phyloP scores from a whole-genome alignment of 2,888 invertebrate genomes.

The Zygothrica quintamaculata region DNA sequence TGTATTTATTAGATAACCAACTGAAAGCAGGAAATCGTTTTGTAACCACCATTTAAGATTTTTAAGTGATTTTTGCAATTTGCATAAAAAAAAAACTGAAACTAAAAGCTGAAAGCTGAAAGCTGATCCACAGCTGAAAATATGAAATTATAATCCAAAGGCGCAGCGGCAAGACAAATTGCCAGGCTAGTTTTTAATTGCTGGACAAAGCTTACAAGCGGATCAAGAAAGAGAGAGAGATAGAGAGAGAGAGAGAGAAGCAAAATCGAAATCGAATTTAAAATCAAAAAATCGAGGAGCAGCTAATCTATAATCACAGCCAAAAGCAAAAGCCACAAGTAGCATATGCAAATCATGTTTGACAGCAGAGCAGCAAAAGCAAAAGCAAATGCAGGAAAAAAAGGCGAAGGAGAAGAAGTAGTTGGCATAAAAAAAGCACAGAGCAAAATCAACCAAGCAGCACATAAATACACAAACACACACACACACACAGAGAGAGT shows the following conservation, averaged over 20 bases:
- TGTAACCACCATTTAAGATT: slow-evolving; percentile 42
- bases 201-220: slow-evolving; percentile 54
- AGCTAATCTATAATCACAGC: slow-evolving; percentile 52
- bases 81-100: slow-evolving; percentile 12
- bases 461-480: slow-evolving; percentile 18
- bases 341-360: slow-evolving; percentile 80
- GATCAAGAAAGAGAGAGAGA: slow-evolving; percentile 5
- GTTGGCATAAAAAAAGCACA: no score
- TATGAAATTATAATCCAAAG: slow-evolving; percentile 16
- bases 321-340: slow-evolving; percentile 54
- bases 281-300: slow-evolving; percentile 33
- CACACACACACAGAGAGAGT: background rate
- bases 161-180: slow-evolving; percentile 26
- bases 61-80: slow-evolving; percentile 9
- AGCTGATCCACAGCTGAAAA: background rate
- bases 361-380: slow-evolving; percentile 45
- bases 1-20: slow-evolving; percentile 50
- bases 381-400: slow-evolving; percentile 34
- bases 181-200: slow-evolving; percentile 72
- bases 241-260: background rate
- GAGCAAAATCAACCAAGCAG: slow-evolving; percentile 14
- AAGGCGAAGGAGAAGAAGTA: background rate
- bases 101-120: background rate
- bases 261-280: slow-evolving; percentile 9
- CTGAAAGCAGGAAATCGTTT: slow-evolving; percentile 47